phyloP scores from a whole-genome alignment of 2,797 vertebrate genomes.

The Channallabes apus region DNA sequence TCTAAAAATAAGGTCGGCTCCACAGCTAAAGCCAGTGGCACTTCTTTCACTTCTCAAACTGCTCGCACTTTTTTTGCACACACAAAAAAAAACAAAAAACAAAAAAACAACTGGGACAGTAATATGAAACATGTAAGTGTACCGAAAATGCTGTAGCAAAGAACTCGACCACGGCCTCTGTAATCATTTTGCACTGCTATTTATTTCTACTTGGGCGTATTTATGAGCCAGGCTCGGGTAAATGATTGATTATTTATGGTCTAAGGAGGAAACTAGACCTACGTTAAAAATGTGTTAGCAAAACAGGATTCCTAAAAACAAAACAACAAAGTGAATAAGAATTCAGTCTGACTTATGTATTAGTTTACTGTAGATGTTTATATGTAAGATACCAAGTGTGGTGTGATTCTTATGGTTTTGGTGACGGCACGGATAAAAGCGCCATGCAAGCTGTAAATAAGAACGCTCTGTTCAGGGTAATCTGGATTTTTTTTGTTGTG shows the following conservation, averaged over 20 bases:
- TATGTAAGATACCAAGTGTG: background rate
- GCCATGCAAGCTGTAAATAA: background rate
- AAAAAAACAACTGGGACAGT: background rate
- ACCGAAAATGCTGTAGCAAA: background rate
- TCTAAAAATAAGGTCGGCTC: conserved; percentile 36
- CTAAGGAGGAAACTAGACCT: background rate
- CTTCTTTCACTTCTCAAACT: background rate
- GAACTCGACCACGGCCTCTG: background rate
- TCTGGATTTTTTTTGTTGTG: background rate
- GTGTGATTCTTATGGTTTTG: background rate
- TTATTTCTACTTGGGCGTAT: conserved; percentile 21
- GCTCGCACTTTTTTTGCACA: background rate
- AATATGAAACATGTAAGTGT: background rate
- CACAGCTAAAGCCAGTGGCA: conserved; percentile 1
- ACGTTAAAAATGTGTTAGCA: conserved; percentile 14
- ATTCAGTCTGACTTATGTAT: background rate
- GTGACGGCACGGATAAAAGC: background rate
- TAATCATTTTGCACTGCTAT: background rate
- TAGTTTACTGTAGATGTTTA: background rate
- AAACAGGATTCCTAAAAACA: background rate
- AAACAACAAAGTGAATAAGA: background rate
- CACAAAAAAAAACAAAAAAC: background rate
- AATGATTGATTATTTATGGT: conserved; percentile 33
- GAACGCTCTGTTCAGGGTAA: background rate
- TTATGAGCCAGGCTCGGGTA: conserved; percentile 19